Evolutionary conservation across 92 coral and sea anemone genomes (phyloP), one percentile per base, ranked within the genome.

Genomic region (Desmophyllum pertusum): DNA sequence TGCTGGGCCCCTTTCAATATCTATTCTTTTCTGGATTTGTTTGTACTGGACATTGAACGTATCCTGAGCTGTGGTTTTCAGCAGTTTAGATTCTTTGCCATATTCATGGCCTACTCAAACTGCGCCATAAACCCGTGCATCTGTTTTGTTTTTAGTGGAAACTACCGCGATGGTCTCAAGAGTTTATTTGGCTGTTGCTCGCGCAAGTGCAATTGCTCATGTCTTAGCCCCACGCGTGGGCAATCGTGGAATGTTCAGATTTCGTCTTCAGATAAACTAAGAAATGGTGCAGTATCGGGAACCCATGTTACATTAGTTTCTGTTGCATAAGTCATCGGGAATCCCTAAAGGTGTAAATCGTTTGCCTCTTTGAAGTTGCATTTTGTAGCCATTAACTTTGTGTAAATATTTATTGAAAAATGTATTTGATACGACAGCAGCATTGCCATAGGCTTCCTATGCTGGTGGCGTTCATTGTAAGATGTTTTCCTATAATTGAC

Each of bases 71-170:
- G 74, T 48, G 65, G 66, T 2, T 14, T 63, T 4, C 6, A 1
- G 0, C 55, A 45, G 59, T 83, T 89, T 27, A 19, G 43, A 0
- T 81, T 85, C 39, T 55, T 78, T 31, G 83, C 86, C 4, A 8
- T 7, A 15, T 67, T 86, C 35, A 67, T 75, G 73, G 92, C 92
- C 6, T 68, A 89, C 52, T 74, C 82, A 23, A 89, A 81, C 70
- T 81, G 90, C 39, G 90, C 90, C 46, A 70, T 89, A 39, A 86
- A 87, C 59, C 93, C 93, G 23, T 85, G 87, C 29, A 59, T 89
- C n/a, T 89, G 88, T 39, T 89, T 89, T 40, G 40, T 76, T 13
- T 89, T 89, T 71, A 89, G 90, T 46, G 93, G 78, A 43, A 89
- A 89, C 61, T 91, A 75, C 53, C 92, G 94, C 23, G 57, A 42